These are phyloP conservation scores for Gerosis bhagava DNA, from an alignment of 2,888 invertebrate species.

Conservation along the genomic window DNA sequence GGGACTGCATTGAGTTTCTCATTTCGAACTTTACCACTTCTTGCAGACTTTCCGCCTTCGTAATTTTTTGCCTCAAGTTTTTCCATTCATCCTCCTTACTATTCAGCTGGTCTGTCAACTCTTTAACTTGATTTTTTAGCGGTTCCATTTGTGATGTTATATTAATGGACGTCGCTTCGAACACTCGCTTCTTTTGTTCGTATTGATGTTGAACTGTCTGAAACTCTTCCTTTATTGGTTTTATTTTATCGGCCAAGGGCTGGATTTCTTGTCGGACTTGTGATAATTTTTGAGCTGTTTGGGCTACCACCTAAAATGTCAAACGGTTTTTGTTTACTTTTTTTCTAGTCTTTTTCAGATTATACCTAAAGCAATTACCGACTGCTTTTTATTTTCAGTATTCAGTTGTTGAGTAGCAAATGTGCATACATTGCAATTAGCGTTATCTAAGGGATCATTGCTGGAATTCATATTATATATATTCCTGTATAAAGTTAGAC, in stretches of 20 bases:
- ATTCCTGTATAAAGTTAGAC: too few species aligned
- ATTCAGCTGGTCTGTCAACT: conserved; percentile 76
- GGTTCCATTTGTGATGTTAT: conserved; percentile 81
- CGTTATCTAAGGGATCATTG: too few species aligned
- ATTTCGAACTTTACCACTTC: conserved; percentile 77
- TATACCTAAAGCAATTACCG: too few species aligned
- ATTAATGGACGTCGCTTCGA: conserved; percentile 84
- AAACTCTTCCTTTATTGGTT: conserved; percentile 85
- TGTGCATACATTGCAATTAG: too few species aligned
- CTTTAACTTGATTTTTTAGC: conserved; percentile 76
- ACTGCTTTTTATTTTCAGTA: too few species aligned
- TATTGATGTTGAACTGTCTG: conserved; percentile 85
- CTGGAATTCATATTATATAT: too few species aligned
- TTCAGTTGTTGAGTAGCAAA: too few species aligned
- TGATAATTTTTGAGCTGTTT: conserved; percentile 81
- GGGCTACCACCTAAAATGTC: conserved; percentile 79
- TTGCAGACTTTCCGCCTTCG: conserved; percentile 78
- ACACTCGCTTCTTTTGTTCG: conserved; percentile 86
- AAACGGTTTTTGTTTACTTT: background rate
- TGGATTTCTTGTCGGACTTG: conserved; percentile 74
- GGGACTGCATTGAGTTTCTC: conserved; percentile 77
- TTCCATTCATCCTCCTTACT: conserved; percentile 79
- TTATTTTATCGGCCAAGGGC: conserved; percentile 76
- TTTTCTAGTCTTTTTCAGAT: background rate
- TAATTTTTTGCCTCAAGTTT: conserved; percentile 77